Evolutionary conservation across 2,888 invertebrate species (phyloP).

Genomic region (Mesoligia furuncula): DNA sequence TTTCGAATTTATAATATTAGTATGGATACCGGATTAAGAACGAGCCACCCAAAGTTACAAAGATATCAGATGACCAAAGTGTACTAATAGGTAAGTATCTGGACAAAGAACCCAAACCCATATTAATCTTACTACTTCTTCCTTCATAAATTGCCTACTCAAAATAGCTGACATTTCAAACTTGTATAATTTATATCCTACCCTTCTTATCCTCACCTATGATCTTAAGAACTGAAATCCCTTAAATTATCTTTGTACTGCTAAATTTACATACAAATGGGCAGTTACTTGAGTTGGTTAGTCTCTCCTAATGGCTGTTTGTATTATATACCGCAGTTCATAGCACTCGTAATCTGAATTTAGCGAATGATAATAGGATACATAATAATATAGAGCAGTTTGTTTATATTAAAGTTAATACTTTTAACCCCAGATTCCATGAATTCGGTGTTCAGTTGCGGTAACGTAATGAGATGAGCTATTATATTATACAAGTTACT

Average conservation of each 20-base stretch:
- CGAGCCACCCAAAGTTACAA: not conserved
- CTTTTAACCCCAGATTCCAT: constrained; percentile 23
- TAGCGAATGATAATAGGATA: constrained; percentile 69
- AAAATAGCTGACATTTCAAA: constrained; percentile 43
- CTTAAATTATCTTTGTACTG: constrained; percentile 79
- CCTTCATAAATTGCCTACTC: constrained; percentile 26
- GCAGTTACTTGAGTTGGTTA: constrained; percentile 80
- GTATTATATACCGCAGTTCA: constrained; percentile 75
- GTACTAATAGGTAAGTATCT: not conserved
- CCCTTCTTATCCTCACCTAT: constrained; percentile 48
- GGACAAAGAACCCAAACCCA: not conserved
- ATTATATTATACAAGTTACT: constrained; percentile 3
- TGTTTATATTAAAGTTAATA: constrained; percentile 43
- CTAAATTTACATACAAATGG: constrained; percentile 86
- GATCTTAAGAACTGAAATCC: constrained; percentile 74
- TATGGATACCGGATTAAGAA: not conserved
- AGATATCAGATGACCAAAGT: not conserved
- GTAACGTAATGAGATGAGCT: constrained; percentile 8
- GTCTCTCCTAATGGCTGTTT: constrained; percentile 80
- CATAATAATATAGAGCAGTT: constrained; percentile 58
- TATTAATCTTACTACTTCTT: constrained; percentile 1
- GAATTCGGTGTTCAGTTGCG: constrained; percentile 5
- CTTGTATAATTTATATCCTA: constrained; percentile 52
- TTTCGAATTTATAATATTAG: too few species aligned
- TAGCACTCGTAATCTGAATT: constrained; percentile 70